Base-by-base conservation (phyloP, 2,113 vertebrate species). In the Ammospiza caudacuta region DNA sequence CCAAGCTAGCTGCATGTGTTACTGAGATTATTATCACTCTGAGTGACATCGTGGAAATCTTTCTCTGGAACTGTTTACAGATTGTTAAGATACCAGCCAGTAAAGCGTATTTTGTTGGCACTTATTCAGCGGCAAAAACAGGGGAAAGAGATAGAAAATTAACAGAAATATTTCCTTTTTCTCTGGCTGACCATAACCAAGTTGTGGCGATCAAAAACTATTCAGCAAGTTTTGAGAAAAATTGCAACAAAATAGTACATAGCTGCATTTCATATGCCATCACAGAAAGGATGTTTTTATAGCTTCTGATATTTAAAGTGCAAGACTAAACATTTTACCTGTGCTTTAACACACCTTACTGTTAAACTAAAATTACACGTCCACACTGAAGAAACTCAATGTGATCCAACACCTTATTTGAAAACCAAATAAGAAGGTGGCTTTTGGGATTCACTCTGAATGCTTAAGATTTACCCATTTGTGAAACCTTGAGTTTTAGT, bases 61-160 rank as follows among this genome's bases (percentile, higher is more conserved):
- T 92, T 87, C 68, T 79, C 23, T 82, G 70, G 55, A 90, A 83
- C 64, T 44, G 69, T 87, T 92, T 75, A 80, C 79, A 70, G 73
- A 87, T 91, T 91, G 86, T 95, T 97, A 90, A 87, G 52, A 94
- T 61, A 79, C 22, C 76, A 83, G 73, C 31, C 79, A 74, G 82
- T 29, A 84, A 91, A 94, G 27, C 4, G 0, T 27, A 59, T 87
- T 83, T 67, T 55, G 37, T 44, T 86, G 67, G 94, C 78, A 89
- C 88, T 95, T 68, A 51, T 22, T 90, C 58, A 73, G 16, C 6
- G 5, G 43, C 43, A 91, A 68, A 90, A 80, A 29, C 4, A 35
- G 6, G 11, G 4, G 7, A 12, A 49, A 47, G 37, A 89, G 28
- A 16, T 62, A 39, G 16, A 82, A 83, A 88, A 64, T 29, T 17